Conservation (phyloP, 2,888 invertebrate genomes). For the Thelaira solivaga region DNA sequence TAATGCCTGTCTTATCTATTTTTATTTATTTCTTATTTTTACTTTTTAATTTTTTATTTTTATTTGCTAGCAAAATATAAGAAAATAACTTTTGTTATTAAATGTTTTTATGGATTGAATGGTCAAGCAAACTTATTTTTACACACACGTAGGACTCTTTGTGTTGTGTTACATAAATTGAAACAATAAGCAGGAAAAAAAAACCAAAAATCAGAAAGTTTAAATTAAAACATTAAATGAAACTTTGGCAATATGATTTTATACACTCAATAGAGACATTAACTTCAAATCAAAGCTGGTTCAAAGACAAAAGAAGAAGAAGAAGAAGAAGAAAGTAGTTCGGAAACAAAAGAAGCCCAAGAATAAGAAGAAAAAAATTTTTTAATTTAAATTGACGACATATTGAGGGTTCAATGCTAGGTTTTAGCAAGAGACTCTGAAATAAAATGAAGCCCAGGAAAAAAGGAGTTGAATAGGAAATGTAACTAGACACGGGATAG, state of each 20-base stretch:
- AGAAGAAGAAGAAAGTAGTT: too few species aligned
- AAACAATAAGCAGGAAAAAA: neutral
- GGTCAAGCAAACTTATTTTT: neutral
- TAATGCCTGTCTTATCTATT: neutral
- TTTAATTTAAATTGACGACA: too few species aligned
- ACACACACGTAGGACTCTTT: too few species aligned
- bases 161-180: slow-evolving; percentile 1
- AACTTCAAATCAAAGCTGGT: neutral
- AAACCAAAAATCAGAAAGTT: slow-evolving; percentile 41
- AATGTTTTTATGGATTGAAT: slow-evolving; percentile 28
- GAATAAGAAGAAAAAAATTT: too few species aligned
- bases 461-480: too few species aligned
- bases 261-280: neutral
- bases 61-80: slow-evolving; percentile 16
- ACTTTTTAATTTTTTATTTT: neutral
- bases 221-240: slow-evolving; percentile 38
- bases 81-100: slow-evolving; percentile 20
- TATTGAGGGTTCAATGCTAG: too few species aligned
- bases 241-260: slow-evolving; percentile 16
- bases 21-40: neutral
- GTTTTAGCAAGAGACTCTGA: too few species aligned
- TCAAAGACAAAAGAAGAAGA: neutral
- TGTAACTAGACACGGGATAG: too few species aligned
- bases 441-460: too few species aligned
- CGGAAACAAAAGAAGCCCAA: too few species aligned